Percentiles rank a stretch among this genome's conserved stretches.
Conservation (phyloP, 2,888 invertebrate genomes). For the Aradus depressus region DNA sequence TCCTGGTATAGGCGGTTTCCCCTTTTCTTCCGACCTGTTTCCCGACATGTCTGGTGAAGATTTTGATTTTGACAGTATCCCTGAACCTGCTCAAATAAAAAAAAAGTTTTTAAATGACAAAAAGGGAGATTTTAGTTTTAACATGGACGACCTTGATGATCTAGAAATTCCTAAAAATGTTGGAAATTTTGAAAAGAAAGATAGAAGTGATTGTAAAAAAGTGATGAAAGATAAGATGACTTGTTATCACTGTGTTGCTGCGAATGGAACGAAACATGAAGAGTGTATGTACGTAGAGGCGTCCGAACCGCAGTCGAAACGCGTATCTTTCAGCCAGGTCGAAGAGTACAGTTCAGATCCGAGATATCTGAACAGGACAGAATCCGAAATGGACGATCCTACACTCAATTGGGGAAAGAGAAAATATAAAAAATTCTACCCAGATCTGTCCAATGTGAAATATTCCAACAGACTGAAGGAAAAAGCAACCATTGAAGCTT, state of each 20-base stretch:
- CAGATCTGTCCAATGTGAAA: slow-evolving; percentile 17
- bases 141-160: slow-evolving; percentile 47
- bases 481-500: slow-evolving; percentile 7
- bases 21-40: neutral
- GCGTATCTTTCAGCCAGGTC: slow-evolving; percentile 49
- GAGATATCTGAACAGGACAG: slow-evolving; percentile 40
- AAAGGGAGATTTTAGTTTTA: slow-evolving; percentile 35
- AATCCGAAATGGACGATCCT: slow-evolving; percentile 38
- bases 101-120: slow-evolving; percentile 32
- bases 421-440: slow-evolving; percentile 22
- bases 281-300: slow-evolving; percentile 68
- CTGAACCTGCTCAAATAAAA: slow-evolving; percentile 7
- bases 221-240: slow-evolving; percentile 63
- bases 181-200: slow-evolving; percentile 61
- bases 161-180: slow-evolving; percentile 54
- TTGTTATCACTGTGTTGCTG: slow-evolving; percentile 59
- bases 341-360: slow-evolving; percentile 13
- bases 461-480: slow-evolving; percentile 7
- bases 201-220: slow-evolving; percentile 54
- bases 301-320: slow-evolving; percentile 51
- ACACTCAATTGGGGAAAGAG: slow-evolving; percentile 15
- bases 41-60: neutral
- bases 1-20: slow-evolving; percentile 1
- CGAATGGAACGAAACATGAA: slow-evolving; percentile 58
- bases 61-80: slow-evolving; percentile 10